Base-by-base conservation (phyloP, 2,888 invertebrate genomes). In the Drosophila fungiperda region DNA sequence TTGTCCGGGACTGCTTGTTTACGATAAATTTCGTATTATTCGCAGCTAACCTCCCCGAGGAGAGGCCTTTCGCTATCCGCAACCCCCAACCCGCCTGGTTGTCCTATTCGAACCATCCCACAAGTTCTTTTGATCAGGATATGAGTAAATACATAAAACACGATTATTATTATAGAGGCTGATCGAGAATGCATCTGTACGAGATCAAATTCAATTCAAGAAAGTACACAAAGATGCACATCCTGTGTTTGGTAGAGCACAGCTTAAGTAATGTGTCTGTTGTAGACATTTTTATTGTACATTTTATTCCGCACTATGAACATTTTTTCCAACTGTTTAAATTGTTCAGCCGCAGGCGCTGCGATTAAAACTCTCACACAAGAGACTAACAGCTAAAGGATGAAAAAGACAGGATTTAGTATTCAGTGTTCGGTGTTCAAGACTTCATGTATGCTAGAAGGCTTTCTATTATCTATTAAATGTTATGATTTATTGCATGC, bases 401-500 rank as follows among this genome's bases (percentile, higher is more conserved):
- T 55, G 23, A 29, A 29, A 68, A 32, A 60, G 59, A 42, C 57
- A 17, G 65, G 82, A 70, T 65, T 57, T 32, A 1, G 42, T 20
- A 57, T 29, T 57, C 57, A 57, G 40, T 40, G 40, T 29, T 66
- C 33, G 17, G 52, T 45, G 57, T 50, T 54, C 45, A 15, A 66
- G 76, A 63, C 63, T 60, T 26, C 76, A 76, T 73, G 66, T 65
- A 38, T 64, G 71, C 71, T 64, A 64, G 80, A 61, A 72, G 88
- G 73, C 73, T 80, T 85, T 85, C 86, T 88, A 82, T 89, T 85
- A 85, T 85, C 90, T 87, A 75, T 62, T 73, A 85, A 89, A 76
- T 82, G 73, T 82, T 89, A 87, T 85, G 85, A 85, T 85, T 85
- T 85, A 85, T 85, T 87, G 76, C 73, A 86, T 88, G 88, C 73